Evolutionary conservation across 2,113 vertebrate genomes (phyloP).

Genomic region (Nansenia antarctica): DNA sequence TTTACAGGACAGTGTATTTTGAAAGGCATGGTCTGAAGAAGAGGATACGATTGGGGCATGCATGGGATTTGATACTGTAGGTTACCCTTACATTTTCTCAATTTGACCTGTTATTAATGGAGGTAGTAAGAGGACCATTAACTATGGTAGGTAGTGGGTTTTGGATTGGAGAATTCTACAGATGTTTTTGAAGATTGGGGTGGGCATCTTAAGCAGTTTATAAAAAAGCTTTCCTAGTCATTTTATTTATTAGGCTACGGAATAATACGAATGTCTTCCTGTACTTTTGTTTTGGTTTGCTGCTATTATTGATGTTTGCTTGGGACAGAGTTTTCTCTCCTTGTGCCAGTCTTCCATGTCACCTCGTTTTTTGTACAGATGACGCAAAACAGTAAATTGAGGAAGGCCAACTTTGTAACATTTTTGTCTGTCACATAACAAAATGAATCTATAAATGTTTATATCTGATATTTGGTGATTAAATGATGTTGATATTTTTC

Average conservation of each 20-base stretch:
- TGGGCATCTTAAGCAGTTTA: slow-evolving; percentile 44
- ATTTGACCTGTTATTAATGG: slow-evolving; percentile 21
- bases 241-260: slow-evolving; percentile 43
- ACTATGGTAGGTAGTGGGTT: not conserved
- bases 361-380: slow-evolving; percentile 76
- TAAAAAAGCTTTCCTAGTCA: slow-evolving; percentile 35
- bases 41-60: not conserved
- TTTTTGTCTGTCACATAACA: slow-evolving; percentile 74
- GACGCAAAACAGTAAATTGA: slow-evolving; percentile 62
- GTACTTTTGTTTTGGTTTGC: slow-evolving; percentile 60
- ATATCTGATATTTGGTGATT: slow-evolving; percentile 76
- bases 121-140: slow-evolving; percentile 19
- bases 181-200: slow-evolving; percentile 48
- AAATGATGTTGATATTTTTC: slow-evolving; percentile 83
- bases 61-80: not conserved
- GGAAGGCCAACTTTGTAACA: slow-evolving; percentile 77
- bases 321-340: slow-evolving; percentile 57
- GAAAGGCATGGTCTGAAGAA: too few relatives aligned
- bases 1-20: too few relatives aligned
- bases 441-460: slow-evolving; percentile 76
- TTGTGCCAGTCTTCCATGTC: slow-evolving; percentile 70
- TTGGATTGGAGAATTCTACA: slow-evolving; percentile 19
- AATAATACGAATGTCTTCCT: slow-evolving; percentile 55
- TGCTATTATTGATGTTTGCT: slow-evolving; percentile 54
- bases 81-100: slow-evolving; percentile 57